Conservation (phyloP, 2,113 vertebrate species). For the Sakesphorus luctuosus region DNA sequence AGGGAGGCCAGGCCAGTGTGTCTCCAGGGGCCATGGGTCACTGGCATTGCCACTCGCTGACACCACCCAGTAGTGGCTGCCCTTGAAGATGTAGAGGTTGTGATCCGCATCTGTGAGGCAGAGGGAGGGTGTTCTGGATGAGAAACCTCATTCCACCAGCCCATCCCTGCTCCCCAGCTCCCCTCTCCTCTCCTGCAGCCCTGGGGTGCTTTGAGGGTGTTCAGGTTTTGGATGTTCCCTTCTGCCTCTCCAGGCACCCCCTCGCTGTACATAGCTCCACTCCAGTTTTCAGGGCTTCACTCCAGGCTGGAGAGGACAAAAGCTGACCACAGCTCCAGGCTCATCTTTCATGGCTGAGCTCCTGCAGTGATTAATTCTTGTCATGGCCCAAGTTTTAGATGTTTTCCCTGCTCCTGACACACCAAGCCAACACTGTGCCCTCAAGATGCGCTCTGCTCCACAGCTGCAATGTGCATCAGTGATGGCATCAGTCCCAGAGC, state of each 20-base stretch:
- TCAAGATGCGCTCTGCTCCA: neutral
- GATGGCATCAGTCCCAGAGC: neutral
- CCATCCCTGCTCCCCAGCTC: fast-evolving
- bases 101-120: slow-evolving; percentile 76
- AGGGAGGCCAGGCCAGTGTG: slow-evolving; percentile 85
- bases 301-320: neutral
- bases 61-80: slow-evolving; percentile 87
- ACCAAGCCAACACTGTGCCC: fast-evolving
- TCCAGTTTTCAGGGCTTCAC: neutral
- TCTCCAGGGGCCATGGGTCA: slow-evolving; percentile 72
- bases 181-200: fast-evolving
- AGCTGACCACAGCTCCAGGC: neutral
- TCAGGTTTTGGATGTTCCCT: fast-evolving
- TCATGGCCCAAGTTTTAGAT: no score
- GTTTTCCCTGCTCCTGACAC: neutral
- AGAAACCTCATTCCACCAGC: neutral
- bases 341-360: neutral
- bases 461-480: fast-evolving
- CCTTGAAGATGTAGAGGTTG: slow-evolving; percentile 89
- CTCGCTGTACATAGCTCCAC: neutral
- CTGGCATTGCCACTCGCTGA: slow-evolving; percentile 64
- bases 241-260: neutral
- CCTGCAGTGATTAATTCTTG: neutral
- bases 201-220: fast-evolving
- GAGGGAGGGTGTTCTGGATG: neutral